Evolutionary conservation across 2,113 vertebrate genomes (phyloP).

Genomic region (Amblyornis subalaris): DNA sequence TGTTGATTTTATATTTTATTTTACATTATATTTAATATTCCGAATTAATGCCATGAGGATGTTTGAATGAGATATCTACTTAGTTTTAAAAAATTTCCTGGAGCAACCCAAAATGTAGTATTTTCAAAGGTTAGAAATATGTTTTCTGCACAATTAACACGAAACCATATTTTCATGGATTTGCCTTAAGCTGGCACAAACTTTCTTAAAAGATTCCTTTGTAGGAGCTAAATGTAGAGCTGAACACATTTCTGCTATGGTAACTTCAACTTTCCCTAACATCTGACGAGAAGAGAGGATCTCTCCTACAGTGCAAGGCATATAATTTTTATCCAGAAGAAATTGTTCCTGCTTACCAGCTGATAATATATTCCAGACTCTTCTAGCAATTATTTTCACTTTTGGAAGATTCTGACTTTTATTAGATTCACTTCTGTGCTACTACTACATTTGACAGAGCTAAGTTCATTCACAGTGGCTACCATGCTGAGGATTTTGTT

Average conservation of each 20-base stretch:
- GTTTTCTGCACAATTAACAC: constrained; percentile 56
- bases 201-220: not conserved
- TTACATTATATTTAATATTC: not conserved
- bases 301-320: not conserved
- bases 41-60: constrained; percentile 26
- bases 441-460: not conserved
- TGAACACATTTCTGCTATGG: not conserved
- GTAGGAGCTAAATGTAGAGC: not conserved
- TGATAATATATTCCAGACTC: not conserved
- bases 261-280: constrained; percentile 42
- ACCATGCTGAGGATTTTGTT: not conserved
- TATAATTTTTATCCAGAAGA: not conserved
- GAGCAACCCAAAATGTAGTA: constrained; percentile 2
- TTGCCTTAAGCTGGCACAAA: constrained; percentile 34
- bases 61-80: constrained; percentile 13
- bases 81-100: constrained; percentile 12
- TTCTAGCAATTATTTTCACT: not conserved
- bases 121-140: constrained; percentile 55
- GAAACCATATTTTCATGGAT: constrained; percentile 34
- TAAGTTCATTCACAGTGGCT: not conserved
- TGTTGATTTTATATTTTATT: not conserved
- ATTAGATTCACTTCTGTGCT: not conserved
- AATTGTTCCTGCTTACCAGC: constrained; percentile 9
- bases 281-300: constrained; percentile 1
- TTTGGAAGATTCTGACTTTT: not conserved